Evolutionary conservation across 2,888 invertebrate species (phyloP).

Genomic region (Drosophila yooni): DNA sequence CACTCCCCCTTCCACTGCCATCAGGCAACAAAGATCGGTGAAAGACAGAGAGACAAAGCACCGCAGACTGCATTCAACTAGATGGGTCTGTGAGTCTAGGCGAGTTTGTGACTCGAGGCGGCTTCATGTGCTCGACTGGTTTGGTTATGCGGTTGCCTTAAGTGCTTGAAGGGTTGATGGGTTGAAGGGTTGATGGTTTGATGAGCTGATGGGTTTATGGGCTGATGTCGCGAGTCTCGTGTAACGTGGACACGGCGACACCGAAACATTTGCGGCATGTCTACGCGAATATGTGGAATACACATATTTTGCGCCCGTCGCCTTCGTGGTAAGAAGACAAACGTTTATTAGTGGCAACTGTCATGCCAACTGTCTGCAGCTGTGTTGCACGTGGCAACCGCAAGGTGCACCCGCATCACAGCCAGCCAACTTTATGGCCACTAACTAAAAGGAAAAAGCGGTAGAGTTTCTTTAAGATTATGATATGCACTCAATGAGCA

Average conservation of each 20-base stretch:
- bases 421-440: conserved; percentile 16
- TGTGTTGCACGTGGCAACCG: conserved; percentile 47
- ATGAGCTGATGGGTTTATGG: conserved; percentile 23
- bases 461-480: conserved; percentile 30
- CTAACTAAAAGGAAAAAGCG: conserved; percentile 3
- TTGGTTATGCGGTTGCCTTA: conserved; percentile 65
- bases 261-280: conserved; percentile 46
- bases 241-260: conserved; percentile 25
- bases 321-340: conserved; percentile 39
- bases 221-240: conserved; percentile 20
- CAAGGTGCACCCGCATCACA: conserved; percentile 53
- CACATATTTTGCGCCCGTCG: conserved; percentile 33
- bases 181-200: conserved; percentile 5
- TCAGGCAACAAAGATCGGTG: conserved; percentile 29
- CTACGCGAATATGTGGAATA: conserved; percentile 22
- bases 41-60: conserved; percentile 45
- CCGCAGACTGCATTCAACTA: conserved; percentile 41
- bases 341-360: conserved; percentile 39
- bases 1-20: not conserved
- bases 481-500: conserved; percentile 56
- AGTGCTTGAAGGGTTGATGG: conserved; percentile 53
- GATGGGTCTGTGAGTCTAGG: conserved; percentile 13
- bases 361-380: conserved; percentile 1
- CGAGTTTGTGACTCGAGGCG: conserved; percentile 21
- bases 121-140: conserved; percentile 56